Percentiles rank a stretch among this genome's conserved stretches.
These are phyloP conservation scores for Baronia brevicornis DNA, from an alignment of 2,888 invertebrate genomes.

Conservation along the genomic window DNA sequence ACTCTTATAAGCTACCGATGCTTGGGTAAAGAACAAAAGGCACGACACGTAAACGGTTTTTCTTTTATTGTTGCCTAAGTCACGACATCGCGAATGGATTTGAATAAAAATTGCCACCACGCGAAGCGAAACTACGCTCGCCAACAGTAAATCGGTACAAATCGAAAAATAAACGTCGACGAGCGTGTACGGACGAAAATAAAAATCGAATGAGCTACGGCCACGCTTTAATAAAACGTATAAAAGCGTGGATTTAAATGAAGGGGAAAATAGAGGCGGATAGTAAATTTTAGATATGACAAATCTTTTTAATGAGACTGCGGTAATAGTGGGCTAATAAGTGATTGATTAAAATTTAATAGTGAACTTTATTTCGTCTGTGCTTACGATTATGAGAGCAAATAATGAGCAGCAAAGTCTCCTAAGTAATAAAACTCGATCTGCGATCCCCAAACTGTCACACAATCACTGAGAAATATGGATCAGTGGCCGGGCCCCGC, in stretches of 20 bases:
- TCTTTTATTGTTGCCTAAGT: constrained; percentile 38
- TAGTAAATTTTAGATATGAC: constrained; percentile 29
- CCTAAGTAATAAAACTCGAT: too few species aligned
- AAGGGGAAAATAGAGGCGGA: constrained; percentile 30
- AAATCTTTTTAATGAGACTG: constrained; percentile 43
- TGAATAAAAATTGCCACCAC: constrained; percentile 48
- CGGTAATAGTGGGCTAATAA: constrained; percentile 34
- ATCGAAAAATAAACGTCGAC: constrained; percentile 44
- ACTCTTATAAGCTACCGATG: constrained; percentile 48
- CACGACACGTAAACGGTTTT: constrained; percentile 33
- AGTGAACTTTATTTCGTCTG: too few species aligned
- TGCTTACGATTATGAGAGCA: too few species aligned
- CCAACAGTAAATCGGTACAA: constrained; percentile 55
- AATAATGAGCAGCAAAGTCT: too few species aligned
- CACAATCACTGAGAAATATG: too few species aligned
- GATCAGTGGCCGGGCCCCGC: too few species aligned
- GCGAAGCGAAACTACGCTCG: constrained; percentile 38
- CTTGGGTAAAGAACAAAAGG: constrained; percentile 34
- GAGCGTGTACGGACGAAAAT: constrained; percentile 38
- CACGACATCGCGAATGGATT: constrained; percentile 41
- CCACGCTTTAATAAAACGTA: constrained; percentile 27
- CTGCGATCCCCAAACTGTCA: too few species aligned
- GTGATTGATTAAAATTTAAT: too few species aligned
- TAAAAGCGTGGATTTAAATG: constrained; percentile 24
- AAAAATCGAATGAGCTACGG: constrained; percentile 38